phyloP scores from a whole-genome alignment of 2,113 vertebrate species.

The Pelusios castaneus region DNA sequence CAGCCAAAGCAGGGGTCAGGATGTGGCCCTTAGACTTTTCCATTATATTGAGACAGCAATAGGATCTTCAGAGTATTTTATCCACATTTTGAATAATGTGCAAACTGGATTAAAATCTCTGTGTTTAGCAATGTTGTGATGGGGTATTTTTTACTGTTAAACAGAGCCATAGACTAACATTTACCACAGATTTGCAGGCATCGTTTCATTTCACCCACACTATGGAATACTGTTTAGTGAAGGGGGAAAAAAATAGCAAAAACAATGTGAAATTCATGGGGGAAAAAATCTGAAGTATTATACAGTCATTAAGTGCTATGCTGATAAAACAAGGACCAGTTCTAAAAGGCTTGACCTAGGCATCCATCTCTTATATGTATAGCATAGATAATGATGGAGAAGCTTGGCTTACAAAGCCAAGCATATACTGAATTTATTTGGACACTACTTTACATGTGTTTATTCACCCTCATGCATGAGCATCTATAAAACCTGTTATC shows the following conservation, averaged over 20 bases:
- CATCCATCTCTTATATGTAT: not conserved
- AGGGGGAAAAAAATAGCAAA: not conserved
- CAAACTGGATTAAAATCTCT: slow-evolving; percentile 11
- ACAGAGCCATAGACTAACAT: not conserved
- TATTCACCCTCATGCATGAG: not conserved
- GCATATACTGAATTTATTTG: slow-evolving; percentile 14
- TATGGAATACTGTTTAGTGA: slow-evolving; percentile 3
- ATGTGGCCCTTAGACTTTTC: not conserved
- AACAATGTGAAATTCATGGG: slow-evolving; percentile 12
- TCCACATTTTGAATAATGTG: not conserved
- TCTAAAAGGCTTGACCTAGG: not conserved
- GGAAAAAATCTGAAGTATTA: not conserved
- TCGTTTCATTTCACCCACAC: slow-evolving; percentile 18
- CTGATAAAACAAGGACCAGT: slow-evolving; percentile 1
- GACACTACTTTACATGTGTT: slow-evolving; percentile 27
- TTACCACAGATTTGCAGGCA: slow-evolving; percentile 20
- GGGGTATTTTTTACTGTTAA: slow-evolving; percentile 39
- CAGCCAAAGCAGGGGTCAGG: not conserved
- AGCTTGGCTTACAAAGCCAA: slow-evolving; percentile 50
- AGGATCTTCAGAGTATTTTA: not conserved
- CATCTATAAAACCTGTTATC: slow-evolving; percentile 11
- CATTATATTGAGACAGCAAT: not conserved
- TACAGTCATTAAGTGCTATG: not conserved
- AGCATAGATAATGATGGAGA: not conserved
- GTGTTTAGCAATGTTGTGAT: slow-evolving; percentile 1